These are phyloP conservation scores for Poecilus cupreus DNA, from an alignment of 2,888 invertebrate species.

Conservation along the genomic window DNA sequence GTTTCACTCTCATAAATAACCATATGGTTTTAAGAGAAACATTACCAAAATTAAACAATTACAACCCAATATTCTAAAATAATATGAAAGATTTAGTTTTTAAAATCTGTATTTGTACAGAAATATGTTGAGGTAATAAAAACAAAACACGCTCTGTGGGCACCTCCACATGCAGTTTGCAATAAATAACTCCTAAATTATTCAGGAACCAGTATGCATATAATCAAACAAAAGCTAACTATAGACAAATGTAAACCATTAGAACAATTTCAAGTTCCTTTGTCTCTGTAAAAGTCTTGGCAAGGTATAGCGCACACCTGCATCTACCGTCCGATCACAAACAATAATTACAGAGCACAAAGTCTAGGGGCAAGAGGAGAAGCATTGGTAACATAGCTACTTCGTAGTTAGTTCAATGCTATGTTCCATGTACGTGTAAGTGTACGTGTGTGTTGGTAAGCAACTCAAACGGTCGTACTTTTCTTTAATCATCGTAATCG, in stretches of 20 bases:
- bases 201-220: conserved; percentile 26
- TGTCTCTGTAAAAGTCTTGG: conserved; percentile 24
- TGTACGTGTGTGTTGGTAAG: background rate
- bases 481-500: conserved; percentile 53
- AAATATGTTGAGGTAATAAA: too few relatives aligned
- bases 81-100: too few relatives aligned
- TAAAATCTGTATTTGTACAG: too few relatives aligned
- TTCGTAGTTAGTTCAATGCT: conserved; percentile 6
- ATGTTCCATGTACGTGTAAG: background rate
- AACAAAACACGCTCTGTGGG: background rate
- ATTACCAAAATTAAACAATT: too few relatives aligned
- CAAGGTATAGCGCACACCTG: conserved; percentile 33
- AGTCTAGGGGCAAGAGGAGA: background rate
- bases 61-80: too few relatives aligned
- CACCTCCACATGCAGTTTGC: background rate
- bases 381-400: conserved; percentile 10
- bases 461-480: conserved; percentile 12
- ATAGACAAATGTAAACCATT: background rate
- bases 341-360: conserved; percentile 17
- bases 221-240: background rate
- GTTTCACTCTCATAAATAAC: too few relatives aligned
- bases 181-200: conserved; percentile 35
- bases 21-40: too few relatives aligned
- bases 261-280: background rate
- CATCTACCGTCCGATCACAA: background rate